Percentiles rank a stretch among this genome's conserved stretches.
Evolutionary conservation across 2,113 vertebrate genomes (phyloP).

Genomic region (Engystomops pustulosus): DNA sequence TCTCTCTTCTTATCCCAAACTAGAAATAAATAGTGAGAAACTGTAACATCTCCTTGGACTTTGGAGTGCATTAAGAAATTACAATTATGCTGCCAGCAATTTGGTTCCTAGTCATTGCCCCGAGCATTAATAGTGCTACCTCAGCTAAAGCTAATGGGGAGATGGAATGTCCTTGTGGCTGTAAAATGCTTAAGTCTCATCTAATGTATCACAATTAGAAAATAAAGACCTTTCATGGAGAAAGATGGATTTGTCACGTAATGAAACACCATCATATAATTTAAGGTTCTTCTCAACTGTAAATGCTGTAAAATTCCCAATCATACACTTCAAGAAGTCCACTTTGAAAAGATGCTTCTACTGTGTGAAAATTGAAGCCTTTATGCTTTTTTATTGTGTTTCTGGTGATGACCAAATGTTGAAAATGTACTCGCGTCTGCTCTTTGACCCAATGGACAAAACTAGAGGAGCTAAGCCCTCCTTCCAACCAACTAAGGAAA

Average conservation of each 20-base stretch:
- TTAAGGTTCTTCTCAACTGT: constrained; percentile 37
- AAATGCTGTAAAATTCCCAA: constrained; percentile 20
- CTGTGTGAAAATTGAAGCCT: neutral
- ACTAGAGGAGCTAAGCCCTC: neutral
- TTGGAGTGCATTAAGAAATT: constrained; percentile 60
- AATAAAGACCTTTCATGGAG: constrained; percentile 63
- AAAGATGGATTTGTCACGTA: constrained; percentile 42
- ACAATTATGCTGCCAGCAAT: constrained; percentile 64
- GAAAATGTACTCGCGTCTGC: neutral
- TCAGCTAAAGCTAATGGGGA: constrained; percentile 67
- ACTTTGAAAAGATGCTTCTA: neutral
- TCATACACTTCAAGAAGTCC: constrained; percentile 17
- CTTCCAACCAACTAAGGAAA: neutral
- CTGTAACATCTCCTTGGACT: constrained; percentile 45
- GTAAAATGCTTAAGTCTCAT: constrained; percentile 63
- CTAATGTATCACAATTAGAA: constrained; percentile 62
- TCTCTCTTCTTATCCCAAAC: constrained; percentile 9
- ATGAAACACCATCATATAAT: constrained; percentile 35
- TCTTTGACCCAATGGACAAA: neutral
- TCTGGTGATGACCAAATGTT: neutral
- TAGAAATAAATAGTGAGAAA: constrained; percentile 37
- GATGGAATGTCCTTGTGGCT: constrained; percentile 67
- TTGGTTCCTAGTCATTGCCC: constrained; percentile 65
- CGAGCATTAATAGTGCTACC: constrained; percentile 62
- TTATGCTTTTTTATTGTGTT: neutral